Percentiles rank a stretch among this genome's conserved stretches.
phyloP scores from a whole-genome alignment of 2,797 vertebrate species.

The Ambastaia sidthimunki region DNA sequence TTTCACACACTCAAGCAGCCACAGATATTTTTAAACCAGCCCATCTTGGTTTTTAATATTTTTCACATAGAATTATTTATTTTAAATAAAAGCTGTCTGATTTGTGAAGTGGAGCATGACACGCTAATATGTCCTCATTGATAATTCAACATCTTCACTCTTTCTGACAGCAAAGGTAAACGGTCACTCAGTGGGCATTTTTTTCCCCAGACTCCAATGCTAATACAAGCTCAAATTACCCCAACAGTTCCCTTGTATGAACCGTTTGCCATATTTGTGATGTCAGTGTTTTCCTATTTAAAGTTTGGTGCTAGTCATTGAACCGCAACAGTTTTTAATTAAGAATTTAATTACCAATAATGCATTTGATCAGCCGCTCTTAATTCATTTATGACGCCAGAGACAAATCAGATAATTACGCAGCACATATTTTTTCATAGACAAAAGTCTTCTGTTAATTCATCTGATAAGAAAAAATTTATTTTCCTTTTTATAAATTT shows the following conservation, averaged over 20 bases:
- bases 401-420: constrained; percentile 43
- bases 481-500: background rate
- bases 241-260: constrained; percentile 21
- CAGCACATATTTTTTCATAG: constrained; percentile 21
- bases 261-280: constrained; percentile 33
- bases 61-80: constrained; percentile 12
- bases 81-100: background rate
- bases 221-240: constrained; percentile 20
- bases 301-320: constrained; percentile 43
- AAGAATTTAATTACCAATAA: constrained; percentile 61
- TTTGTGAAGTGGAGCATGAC: constrained; percentile 19
- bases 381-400: constrained; percentile 50
- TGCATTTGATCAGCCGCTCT: constrained; percentile 53
- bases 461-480: constrained; percentile 33
- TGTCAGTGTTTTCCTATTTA: constrained; percentile 41
- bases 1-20: background rate
- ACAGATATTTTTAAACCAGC: background rate
- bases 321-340: constrained; percentile 58
- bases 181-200: background rate
- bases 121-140: constrained; percentile 42
- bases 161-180: constrained; percentile 28
- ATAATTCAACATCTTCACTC: constrained; percentile 39
- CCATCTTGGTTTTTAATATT: background rate
- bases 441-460: constrained; percentile 31
- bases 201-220: constrained; percentile 2